A percentile compares a stretch with the other conserved stretches of the same genome.
Evolutionary conservation across 2,797 vertebrate genomes (phyloP).

Genomic region (Hemibagrus guttatus): DNA sequence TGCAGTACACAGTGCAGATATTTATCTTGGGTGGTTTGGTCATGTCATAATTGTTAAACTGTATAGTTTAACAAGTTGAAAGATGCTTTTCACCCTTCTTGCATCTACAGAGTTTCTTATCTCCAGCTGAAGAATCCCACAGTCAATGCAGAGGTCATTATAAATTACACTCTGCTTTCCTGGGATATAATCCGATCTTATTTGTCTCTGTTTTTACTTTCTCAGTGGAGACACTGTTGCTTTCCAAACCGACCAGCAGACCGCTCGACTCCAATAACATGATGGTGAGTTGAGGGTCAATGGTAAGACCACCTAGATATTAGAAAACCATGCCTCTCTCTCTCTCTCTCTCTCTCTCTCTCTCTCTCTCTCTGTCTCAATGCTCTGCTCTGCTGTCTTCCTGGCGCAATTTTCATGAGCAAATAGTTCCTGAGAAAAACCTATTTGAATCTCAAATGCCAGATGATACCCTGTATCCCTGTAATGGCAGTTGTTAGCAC

Average conservation of each 20-base stretch:
- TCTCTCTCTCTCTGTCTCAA: too few species aligned
- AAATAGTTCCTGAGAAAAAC: constrained; percentile 13
- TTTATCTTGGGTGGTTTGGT: not conserved
- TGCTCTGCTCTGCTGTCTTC: not conserved
- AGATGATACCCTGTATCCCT: constrained; percentile 43
- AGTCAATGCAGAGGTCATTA: not conserved
- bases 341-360: not conserved
- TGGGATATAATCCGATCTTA: constrained; percentile 26
- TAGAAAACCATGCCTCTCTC: constrained; percentile 18
- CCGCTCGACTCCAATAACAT: constrained; percentile 58
- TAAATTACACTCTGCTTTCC: not conserved
- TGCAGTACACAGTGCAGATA: not conserved
- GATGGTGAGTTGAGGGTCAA: constrained; percentile 70
- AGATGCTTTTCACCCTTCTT: not conserved
- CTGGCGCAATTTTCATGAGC: constrained; percentile 13
- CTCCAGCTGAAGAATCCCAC: not conserved
- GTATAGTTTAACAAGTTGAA: not conserved
- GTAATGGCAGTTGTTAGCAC: constrained; percentile 45
- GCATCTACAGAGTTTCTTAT: constrained; percentile 37
- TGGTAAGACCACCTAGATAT: constrained; percentile 46
- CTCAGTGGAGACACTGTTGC: constrained; percentile 65
- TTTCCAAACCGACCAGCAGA: constrained; percentile 64
- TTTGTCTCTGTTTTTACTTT: constrained; percentile 43
- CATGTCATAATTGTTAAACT: not conserved
- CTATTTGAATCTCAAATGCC: constrained; percentile 24